These are phyloP conservation scores for Cryptus viduatorius DNA, from an alignment of 2,888 invertebrate genomes.

Conservation along the genomic window DNA sequence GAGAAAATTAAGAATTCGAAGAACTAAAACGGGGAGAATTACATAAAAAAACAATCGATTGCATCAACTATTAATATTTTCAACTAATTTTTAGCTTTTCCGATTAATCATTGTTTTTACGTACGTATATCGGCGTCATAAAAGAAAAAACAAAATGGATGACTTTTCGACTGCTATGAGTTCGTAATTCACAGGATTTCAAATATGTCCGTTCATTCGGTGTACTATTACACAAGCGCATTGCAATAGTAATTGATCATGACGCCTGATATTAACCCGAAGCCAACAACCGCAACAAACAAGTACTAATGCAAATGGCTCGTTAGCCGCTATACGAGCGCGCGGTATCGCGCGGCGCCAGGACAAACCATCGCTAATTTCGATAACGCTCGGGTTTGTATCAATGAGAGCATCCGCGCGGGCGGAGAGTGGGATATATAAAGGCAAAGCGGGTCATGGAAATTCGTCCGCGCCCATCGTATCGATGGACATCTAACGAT, in stretches of 20 bases:
- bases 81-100: too few relatives aligned
- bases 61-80: too few relatives aligned
- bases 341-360: neutral
- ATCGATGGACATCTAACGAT: neutral
- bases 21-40: too few relatives aligned
- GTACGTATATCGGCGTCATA: too few relatives aligned
- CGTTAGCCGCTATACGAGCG: constrained; percentile 26
- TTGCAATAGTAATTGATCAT: constrained; percentile 45
- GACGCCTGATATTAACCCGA: constrained; percentile 24
- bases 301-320: constrained; percentile 40
- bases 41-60: too few relatives aligned
- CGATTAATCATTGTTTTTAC: too few relatives aligned
- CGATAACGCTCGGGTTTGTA: constrained; percentile 27
- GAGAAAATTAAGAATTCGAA: too few relatives aligned
- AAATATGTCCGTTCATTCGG: too few relatives aligned
- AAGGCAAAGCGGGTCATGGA: constrained; percentile 29
- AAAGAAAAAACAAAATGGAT: too few relatives aligned
- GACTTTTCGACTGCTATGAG: too few relatives aligned
- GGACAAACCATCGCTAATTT: constrained; percentile 53
- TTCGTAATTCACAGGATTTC: too few relatives aligned
- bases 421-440: constrained; percentile 13
- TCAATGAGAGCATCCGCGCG: constrained; percentile 1
- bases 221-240: too few relatives aligned
- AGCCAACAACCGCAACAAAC: constrained; percentile 32
- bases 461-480: constrained; percentile 42